Conservation (phyloP, 2,113 vertebrate genomes). For the Megaceryle maxima region DNA sequence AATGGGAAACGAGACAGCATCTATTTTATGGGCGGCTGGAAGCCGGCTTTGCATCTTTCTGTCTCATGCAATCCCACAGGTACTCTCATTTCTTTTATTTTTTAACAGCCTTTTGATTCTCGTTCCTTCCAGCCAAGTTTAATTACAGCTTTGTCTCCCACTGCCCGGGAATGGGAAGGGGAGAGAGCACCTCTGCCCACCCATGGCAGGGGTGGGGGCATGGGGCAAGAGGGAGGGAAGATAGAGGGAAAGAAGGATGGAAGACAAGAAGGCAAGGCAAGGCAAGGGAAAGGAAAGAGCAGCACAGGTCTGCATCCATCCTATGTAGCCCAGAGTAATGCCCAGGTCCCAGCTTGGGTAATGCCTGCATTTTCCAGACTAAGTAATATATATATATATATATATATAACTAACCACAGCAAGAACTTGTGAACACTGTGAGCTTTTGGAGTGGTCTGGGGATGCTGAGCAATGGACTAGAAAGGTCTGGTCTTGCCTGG, state of each 20-base stretch:
- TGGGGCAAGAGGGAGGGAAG: not conserved
- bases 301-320: not conserved
- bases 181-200: not conserved
- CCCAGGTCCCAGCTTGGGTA: not conserved
- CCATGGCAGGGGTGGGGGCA: not conserved
- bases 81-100: conserved; percentile 26
- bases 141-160: not conserved
- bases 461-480: not conserved
- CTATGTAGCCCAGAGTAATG: not conserved
- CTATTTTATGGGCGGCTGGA: conserved; percentile 54
- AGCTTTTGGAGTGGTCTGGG: not conserved
- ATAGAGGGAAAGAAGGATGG: too few species aligned
- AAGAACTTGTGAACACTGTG: not conserved
- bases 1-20: conserved; percentile 31
- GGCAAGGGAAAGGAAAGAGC: not conserved
- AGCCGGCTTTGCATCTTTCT: conserved; percentile 36
- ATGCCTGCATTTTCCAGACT: not conserved
- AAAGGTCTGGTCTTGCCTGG: not conserved
- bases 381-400: too few species aligned
- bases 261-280: not conserved
- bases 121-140: conserved; percentile 36
- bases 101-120: conserved; percentile 57
- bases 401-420: not conserved
- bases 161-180: not conserved
- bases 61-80: conserved; percentile 34